These are phyloP conservation scores for Eospalax fontanierii DNA, from an alignment of 2,797 vertebrate genomes.

Conservation along the genomic window DNA sequence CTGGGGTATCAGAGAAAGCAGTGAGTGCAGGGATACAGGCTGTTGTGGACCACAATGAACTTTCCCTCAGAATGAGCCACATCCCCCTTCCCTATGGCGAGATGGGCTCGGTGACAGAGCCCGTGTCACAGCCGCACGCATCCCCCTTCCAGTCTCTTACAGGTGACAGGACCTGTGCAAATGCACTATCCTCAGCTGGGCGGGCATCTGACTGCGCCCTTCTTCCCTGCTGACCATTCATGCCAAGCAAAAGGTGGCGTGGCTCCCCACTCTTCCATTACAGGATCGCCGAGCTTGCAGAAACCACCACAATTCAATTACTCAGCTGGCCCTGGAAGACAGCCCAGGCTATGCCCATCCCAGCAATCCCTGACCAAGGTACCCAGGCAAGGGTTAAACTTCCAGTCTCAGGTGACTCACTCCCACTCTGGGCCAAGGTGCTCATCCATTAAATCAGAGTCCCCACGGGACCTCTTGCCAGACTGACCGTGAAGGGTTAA, in stretches of 20 bases:
- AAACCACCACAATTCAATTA: conserved; percentile 49
- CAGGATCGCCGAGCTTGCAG: conserved; percentile 46
- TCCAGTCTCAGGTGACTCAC: not conserved
- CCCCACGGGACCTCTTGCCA: not conserved
- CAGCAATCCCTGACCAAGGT: not conserved
- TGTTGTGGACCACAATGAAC: not conserved
- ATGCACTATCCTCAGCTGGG: not conserved
- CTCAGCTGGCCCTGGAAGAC: conserved; percentile 3
- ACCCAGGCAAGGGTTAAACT: conserved; percentile 54
- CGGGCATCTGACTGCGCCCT: conserved; percentile 7
- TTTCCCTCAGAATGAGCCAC: not conserved
- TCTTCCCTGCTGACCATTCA: not conserved
- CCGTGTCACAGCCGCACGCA: not conserved
- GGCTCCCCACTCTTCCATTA: not conserved
- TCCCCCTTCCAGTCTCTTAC: conserved; percentile 23
- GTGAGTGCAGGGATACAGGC: not conserved
- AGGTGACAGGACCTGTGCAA: conserved; percentile 82
- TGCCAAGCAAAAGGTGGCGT: conserved; percentile 13
- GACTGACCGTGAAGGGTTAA: conserved; percentile 59
- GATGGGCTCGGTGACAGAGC: not conserved
- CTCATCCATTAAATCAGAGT: not conserved
- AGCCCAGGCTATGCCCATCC: not conserved
- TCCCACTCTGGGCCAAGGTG: not conserved
- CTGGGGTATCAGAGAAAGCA: conserved; percentile 49
- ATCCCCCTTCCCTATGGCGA: not conserved